Evolutionary conservation across 2,113 vertebrate species (phyloP), one percentile per base, ranked within the genome.

Genomic region (Cyprinus carpio): DNA sequence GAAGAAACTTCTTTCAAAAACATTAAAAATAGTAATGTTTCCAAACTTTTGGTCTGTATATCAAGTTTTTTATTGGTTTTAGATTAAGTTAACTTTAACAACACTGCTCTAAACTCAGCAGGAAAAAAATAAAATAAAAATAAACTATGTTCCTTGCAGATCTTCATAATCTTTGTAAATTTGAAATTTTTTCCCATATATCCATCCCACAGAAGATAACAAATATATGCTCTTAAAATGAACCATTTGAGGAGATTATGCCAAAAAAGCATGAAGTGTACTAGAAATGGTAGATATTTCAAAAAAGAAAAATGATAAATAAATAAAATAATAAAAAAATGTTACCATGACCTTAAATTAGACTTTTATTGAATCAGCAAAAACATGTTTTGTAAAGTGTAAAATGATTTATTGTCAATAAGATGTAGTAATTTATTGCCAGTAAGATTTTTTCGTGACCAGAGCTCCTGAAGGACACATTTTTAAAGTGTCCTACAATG

Each of bases 381-480:
- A 76, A 76, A 76, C 27, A 25, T 81, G n/a, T 65, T 13, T 20
- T 65, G 15, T 65, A 29, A 49, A 67, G 16, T 54, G 10, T n/a
- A 23, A 18, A 81, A 81, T 6, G 2, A 82, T 82, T 69, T 13
- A 82, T n/a, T 65, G 16, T 18, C 43, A n/a, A 18, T n/a, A 27
- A n/a, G 18, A 46, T 29, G n/a, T n/a, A n/a, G n/a, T n/a, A n/a
- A n/a, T n/a, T n/a, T n/a, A 82, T n/a, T 65, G 16, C 27, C 43
- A n/a, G 27, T n/a, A 27, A n/a, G 18, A 46, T 29, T 29, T 31
- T 49, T 3, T 9, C 4, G 20, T 31, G 43, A 81, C 43, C 62
- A 12, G 13, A 49, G 27, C 79, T 51, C 79, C 15, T 71, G 20
- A 71, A 82, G 65, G 60, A 51, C 80, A 51, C 62, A 13, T 69